These are phyloP conservation scores for Nowickia ferox DNA, from an alignment of 2,888 invertebrate species.

Conservation along the genomic window DNA sequence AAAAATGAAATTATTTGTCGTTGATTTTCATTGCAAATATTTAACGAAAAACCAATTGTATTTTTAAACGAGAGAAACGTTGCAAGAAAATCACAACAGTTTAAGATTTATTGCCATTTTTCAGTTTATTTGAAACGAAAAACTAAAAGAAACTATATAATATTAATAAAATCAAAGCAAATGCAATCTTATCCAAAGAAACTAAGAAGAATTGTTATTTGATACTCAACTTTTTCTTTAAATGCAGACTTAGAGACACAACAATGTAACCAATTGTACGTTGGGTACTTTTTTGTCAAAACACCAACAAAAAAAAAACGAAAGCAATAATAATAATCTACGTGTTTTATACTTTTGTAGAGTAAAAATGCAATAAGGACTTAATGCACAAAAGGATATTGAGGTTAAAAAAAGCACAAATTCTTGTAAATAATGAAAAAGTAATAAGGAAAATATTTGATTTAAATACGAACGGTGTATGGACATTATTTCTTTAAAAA, in stretches of 20 bases:
- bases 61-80: conserved; percentile 19
- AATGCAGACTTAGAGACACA: conserved; percentile 47
- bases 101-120: conserved; percentile 63
- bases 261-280: conserved; percentile 67
- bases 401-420: neutral
- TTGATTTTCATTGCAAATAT: neutral
- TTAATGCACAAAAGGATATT: conserved; percentile 5
- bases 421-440: neutral
- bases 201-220: conserved; percentile 38
- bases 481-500: neutral
- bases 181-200: conserved; percentile 34
- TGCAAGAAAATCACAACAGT: conserved; percentile 51
- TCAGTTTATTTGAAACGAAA: neutral
- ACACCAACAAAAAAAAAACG: neutral
- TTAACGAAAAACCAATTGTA: neutral
- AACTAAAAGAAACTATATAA: neutral
- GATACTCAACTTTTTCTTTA: conserved; percentile 18
- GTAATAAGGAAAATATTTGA: neutral
- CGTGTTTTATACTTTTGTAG: neutral
- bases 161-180: conserved; percentile 32
- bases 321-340: conserved; percentile 12
- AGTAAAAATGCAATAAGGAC: neutral
- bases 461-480: neutral
- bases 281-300: conserved; percentile 13
- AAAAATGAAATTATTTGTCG: neutral